Evolutionary conservation across 2,797 vertebrate genomes (phyloP).

Genomic region (Benthosema pterotum): DNA sequence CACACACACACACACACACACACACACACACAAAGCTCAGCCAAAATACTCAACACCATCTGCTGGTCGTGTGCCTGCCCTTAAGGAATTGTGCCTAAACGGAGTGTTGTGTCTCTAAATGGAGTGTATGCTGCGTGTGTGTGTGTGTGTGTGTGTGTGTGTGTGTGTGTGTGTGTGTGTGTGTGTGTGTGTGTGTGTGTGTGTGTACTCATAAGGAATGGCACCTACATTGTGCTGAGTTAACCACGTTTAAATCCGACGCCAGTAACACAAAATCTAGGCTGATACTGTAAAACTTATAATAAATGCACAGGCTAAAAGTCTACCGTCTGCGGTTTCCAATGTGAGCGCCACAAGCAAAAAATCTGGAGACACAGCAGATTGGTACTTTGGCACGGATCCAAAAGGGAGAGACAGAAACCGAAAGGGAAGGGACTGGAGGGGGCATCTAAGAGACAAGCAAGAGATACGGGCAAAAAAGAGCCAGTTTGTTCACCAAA

Average conservation of each 20-base stretch:
- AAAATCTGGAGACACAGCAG: conserved; percentile 50
- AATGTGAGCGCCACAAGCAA: conserved; percentile 30
- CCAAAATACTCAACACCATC: conserved; percentile 66
- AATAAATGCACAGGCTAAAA: conserved; percentile 7
- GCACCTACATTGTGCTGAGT: conserved; percentile 11
- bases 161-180: conserved; percentile 1
- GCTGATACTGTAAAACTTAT: conserved; percentile 3
- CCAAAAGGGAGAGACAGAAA: conserved; percentile 55
- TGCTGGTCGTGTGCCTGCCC: conserved; percentile 62
- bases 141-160: conserved; percentile 13
- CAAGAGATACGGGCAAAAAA: conserved; percentile 45
- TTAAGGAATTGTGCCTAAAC: conserved; percentile 44
- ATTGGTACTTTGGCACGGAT: conserved; percentile 53
- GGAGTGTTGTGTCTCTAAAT: conserved; percentile 27
- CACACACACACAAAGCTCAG: conserved; percentile 54
- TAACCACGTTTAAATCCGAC: conserved; percentile 26
- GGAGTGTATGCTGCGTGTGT: not conserved
- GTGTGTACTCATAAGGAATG: not conserved
- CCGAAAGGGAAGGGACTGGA: not conserved
- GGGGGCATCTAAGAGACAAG: conserved; percentile 2
- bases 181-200: not conserved
- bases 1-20: not conserved
- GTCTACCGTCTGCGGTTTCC: conserved; percentile 12
- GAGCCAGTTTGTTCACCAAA: conserved; percentile 37
- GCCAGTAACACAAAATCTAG: not conserved